phyloP scores from a whole-genome alignment of 2,113 vertebrate species.

The Numenius arquata region DNA sequence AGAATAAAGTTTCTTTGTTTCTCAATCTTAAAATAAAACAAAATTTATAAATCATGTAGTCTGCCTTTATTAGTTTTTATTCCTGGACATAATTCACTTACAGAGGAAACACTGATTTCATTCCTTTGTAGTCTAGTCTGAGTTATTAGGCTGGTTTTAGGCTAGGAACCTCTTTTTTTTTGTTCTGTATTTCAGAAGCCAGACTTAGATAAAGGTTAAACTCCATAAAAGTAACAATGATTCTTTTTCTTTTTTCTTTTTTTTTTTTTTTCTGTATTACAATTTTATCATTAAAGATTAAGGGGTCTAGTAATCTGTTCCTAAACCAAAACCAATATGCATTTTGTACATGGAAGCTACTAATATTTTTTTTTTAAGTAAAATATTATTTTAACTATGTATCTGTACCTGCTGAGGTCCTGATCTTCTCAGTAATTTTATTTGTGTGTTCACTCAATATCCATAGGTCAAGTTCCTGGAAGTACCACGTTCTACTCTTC shows the following conservation, averaged over 20 bases:
- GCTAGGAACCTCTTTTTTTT: background rate
- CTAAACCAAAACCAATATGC: background rate
- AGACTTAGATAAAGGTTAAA: background rate
- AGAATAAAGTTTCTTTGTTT: background rate
- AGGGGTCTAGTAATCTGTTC: background rate
- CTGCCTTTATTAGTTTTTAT: background rate
- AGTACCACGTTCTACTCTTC: rapidly evolving
- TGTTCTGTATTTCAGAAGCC: background rate
- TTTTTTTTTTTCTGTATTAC: background rate
- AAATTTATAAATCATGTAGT: background rate
- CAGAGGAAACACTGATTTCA: background rate
- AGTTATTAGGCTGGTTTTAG: background rate
- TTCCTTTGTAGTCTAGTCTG: background rate
- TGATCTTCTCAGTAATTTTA: background rate
- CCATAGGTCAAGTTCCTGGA: background rate
- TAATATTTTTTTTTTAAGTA: background rate
- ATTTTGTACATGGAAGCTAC: background rate
- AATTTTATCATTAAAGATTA: background rate
- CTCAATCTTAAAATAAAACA: background rate
- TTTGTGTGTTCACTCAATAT: background rate
- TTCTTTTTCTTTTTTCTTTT: background rate
- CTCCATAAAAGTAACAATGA: background rate
- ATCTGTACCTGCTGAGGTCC: background rate
- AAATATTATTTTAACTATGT: background rate
- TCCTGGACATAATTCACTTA: background rate